These are phyloP conservation scores for Erinaceus europaeus DNA, from an alignment of 2,113 vertebrate genomes.

Conservation along the genomic window DNA sequence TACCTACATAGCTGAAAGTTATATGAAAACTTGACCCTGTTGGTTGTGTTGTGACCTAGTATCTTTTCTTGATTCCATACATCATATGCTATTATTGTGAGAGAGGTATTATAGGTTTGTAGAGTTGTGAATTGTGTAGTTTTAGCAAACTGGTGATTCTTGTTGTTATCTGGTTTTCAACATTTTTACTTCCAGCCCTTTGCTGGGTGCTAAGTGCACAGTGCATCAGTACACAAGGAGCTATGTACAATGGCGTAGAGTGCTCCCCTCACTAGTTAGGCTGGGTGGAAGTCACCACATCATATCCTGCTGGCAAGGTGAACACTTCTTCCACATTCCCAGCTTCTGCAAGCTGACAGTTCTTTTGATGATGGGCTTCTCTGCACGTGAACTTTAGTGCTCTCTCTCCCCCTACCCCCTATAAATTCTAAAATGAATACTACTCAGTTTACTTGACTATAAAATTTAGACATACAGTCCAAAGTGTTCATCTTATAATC, in stretches of 20 bases:
- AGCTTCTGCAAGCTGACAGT: background rate
- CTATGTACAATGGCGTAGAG: too few species aligned
- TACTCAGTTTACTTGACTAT: background rate
- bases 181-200: background rate
- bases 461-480: background rate
- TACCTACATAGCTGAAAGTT: background rate
- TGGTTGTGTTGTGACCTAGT: background rate
- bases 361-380: background rate
- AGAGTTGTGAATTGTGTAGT: background rate
- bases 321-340: background rate
- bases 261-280: too few species aligned
- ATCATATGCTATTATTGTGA: background rate
- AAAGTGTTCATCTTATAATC: too few species aligned
- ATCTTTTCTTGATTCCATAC: too few species aligned
- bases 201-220: background rate
- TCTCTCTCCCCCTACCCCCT: background rate
- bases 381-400: background rate
- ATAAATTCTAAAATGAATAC: background rate
- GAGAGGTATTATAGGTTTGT: constrained; percentile 12
- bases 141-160: constrained; percentile 30
- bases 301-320: too few species aligned
- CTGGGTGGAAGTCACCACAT: too few species aligned
- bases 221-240: background rate
- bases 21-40: background rate
- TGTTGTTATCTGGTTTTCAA: background rate